Evolutionary conservation across 64 coral and sea anemone species (phyloP).

Genomic region (Trachythela sp.): DNA sequence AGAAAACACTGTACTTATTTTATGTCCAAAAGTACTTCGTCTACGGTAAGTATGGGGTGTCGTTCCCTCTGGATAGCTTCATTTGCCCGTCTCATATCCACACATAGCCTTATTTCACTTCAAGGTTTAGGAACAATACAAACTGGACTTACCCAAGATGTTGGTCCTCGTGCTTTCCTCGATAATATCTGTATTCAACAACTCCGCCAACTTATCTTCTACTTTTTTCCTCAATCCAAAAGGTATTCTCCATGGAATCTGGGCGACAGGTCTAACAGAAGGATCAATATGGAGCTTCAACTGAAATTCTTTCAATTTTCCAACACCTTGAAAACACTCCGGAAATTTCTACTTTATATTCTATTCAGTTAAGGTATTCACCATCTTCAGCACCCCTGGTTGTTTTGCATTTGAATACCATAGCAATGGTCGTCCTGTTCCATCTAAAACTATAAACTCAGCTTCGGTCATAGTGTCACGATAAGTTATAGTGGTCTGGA

Average conservation of each 20-base stretch:
- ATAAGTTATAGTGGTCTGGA: background rate
- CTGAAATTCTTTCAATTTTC: slow-evolving; percentile 3
- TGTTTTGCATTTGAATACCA: background rate
- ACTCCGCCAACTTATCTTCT: background rate
- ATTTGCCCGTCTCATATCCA: slow-evolving; percentile 2
- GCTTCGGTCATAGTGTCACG: background rate
- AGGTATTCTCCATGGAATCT: background rate
- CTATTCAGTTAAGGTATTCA: background rate
- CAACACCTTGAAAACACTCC: background rate
- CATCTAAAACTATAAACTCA: slow-evolving; percentile 23
- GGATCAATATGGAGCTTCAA: background rate
- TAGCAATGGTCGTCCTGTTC: background rate
- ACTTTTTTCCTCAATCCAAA: background rate
- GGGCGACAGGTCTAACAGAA: background rate
- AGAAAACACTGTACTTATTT: background rate
- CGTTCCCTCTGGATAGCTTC: background rate
- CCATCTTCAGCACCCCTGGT: background rate
- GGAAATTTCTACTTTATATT: background rate
- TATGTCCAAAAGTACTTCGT: background rate
- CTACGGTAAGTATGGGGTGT: background rate
- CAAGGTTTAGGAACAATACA: slow-evolving; percentile 1
- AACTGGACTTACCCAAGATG: slow-evolving; percentile 1
- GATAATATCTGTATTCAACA: background rate
- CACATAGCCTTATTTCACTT: background rate
- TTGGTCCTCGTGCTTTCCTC: background rate